A percentile compares a stretch with the other conserved stretches of the same genome.
These are phyloP conservation scores for Heteromyza rotundicornis DNA, from an alignment of 2,888 invertebrate genomes.

Conservation along the genomic window DNA sequence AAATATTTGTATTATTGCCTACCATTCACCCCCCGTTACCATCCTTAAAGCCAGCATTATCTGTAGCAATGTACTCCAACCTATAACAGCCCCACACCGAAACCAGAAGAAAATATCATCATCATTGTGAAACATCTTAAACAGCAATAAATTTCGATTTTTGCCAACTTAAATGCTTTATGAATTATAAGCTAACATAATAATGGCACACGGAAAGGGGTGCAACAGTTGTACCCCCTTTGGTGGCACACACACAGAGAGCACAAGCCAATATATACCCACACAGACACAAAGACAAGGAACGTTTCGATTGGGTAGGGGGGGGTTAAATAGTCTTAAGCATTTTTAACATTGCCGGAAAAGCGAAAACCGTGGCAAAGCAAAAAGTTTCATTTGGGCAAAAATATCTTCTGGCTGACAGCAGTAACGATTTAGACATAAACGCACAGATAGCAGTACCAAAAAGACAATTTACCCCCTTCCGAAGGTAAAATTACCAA, in stretches of 20 bases:
- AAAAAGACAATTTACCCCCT: background rate
- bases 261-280: background rate
- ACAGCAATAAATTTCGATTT: constrained; percentile 63
- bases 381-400: background rate
- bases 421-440: constrained; percentile 45
- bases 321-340: constrained; percentile 40
- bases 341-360: constrained; percentile 46
- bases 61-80: too few species aligned
- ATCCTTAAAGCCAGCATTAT: too few species aligned
- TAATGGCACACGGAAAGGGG: constrained; percentile 2
- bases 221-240: constrained; percentile 5
- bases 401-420: constrained; percentile 33
- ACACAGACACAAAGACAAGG: background rate
- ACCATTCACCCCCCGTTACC: too few species aligned
- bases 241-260: constrained; percentile 13
- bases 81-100: too few species aligned
- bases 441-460: constrained; percentile 33
- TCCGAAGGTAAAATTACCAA: background rate
- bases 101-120: too few species aligned
- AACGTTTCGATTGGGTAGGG: background rate
- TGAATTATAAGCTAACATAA: constrained; percentile 59
- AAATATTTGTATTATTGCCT: too few species aligned
- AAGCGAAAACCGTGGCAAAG: constrained; percentile 31
- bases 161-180: constrained; percentile 59
- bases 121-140: constrained; percentile 54